Evolutionary conservation across 2,113 vertebrate species (phyloP).

Genomic region (Limnothrissa miodon): DNA sequence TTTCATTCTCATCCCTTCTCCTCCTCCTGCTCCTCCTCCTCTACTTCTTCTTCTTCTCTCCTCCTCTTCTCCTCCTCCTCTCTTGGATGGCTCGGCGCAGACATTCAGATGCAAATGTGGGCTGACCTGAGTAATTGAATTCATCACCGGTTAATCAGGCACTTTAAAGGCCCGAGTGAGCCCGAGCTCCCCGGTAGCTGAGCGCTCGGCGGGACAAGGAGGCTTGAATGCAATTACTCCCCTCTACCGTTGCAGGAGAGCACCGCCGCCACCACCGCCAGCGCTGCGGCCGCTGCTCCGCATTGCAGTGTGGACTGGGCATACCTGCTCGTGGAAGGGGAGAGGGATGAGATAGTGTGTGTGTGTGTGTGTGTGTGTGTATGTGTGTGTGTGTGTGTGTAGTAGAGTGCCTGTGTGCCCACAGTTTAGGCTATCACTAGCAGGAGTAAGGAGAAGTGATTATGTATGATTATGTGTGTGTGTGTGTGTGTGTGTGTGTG

Average conservation of each 20-base stretch:
- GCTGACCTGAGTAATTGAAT: constrained; percentile 50
- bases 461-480: not conserved
- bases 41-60: not conserved
- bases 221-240: constrained; percentile 13
- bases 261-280: constrained; percentile 45
- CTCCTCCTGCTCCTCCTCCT: not conserved
- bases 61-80: not conserved
- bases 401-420: not conserved
- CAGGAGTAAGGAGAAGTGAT: constrained; percentile 34
- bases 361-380: not conserved
- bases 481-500: not conserved
- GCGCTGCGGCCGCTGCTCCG: constrained; percentile 50
- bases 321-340: constrained; percentile 50
- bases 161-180: constrained; percentile 56
- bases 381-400: constrained; percentile 9
- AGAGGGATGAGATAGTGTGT: constrained; percentile 32
- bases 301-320: constrained; percentile 52
- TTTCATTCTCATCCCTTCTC: constrained; percentile 2
- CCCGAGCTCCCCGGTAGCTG: constrained; percentile 42
- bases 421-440: not conserved
- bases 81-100: not conserved
- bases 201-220: constrained; percentile 45
- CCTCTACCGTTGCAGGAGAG: not conserved
- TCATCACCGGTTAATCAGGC: constrained; percentile 57
- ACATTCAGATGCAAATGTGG: constrained; percentile 50